A percentile compares a stretch with the other conserved stretches of the same genome.
Conservation (phyloP, 2,888 invertebrate genomes). For the Meganola albula region DNA sequence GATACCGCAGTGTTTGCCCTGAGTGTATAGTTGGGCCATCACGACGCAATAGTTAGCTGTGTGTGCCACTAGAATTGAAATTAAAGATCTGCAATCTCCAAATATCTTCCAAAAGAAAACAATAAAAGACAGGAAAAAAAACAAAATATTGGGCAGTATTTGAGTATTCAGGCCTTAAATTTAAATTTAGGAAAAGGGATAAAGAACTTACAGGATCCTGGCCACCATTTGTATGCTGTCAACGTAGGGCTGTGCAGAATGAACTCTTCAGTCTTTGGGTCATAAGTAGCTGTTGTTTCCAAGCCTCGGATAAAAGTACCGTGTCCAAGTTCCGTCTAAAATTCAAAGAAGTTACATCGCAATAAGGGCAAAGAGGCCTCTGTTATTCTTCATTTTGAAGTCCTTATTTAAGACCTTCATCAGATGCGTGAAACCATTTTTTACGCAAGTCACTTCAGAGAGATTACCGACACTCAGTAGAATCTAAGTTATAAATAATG, state of each 20-base stretch:
- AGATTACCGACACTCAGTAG: too few species aligned
- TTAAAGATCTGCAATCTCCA: too few species aligned
- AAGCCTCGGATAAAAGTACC: constrained; percentile 95
- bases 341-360: constrained; percentile 6
- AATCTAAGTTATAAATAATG: too few species aligned
- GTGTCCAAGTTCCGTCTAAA: constrained; percentile 95
- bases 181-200: too few species aligned
- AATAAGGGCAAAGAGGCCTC: not conserved
- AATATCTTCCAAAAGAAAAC: too few species aligned
- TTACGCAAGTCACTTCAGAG: too few species aligned
- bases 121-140: too few species aligned
- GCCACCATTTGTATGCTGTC: constrained; percentile 98
- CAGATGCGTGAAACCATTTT: too few species aligned
- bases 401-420: too few species aligned
- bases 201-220: constrained; percentile 87
- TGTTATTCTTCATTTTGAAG: too few species aligned
- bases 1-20: constrained; percentile 88
- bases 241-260: constrained; percentile 90
- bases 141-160: too few species aligned
- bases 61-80: constrained; percentile 92
- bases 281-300: constrained; percentile 95
- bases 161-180: too few species aligned
- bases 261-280: constrained; percentile 89
- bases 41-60: constrained; percentile 94
- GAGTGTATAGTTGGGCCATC: constrained; percentile 91